Percentiles rank a stretch among this genome's conserved stretches.
These are phyloP conservation scores for Patella vulgata DNA, from an alignment of 1,140 invertebrate genomes.

Conservation along the genomic window DNA sequence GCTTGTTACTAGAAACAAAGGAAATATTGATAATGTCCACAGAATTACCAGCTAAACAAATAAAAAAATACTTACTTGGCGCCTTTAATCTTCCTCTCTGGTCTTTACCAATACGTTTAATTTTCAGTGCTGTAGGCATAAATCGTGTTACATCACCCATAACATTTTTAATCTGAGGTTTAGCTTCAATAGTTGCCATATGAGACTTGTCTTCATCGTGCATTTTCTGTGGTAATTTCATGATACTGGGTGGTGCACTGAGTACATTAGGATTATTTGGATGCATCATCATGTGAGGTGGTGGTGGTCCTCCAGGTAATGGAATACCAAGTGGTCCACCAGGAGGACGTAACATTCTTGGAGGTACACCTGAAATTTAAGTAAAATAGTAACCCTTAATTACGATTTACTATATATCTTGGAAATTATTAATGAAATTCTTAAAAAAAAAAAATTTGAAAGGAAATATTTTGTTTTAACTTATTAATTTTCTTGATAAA, in stretches of 20 bases:
- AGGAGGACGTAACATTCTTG: constrained; percentile 71
- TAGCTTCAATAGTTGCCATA: constrained; percentile 88
- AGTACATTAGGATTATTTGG: constrained; percentile 77
- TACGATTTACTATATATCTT: not conserved
- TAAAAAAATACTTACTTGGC: constrained; percentile 33
- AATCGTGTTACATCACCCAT: constrained; percentile 95
- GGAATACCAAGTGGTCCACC: constrained; percentile 50
- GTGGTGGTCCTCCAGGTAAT: constrained; percentile 55
- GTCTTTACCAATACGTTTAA: constrained; percentile 80
- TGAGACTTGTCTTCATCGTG: constrained; percentile 66
- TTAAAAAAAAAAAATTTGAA: not conserved
- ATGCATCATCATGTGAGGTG: constrained; percentile 28
- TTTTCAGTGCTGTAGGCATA: constrained; percentile 88
- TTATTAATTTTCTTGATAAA: not conserved
- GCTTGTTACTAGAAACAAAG: no score
- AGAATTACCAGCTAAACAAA: no score
- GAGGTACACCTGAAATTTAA: constrained; percentile 60
- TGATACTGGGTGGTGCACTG: constrained; percentile 83
- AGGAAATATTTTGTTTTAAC: not conserved
- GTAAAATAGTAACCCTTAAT: not conserved
- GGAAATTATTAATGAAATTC: not conserved
- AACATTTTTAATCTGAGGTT: constrained; percentile 92
- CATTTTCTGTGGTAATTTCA: constrained; percentile 67
- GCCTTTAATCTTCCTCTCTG: constrained; percentile 50
- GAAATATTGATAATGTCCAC: no score